A percentile compares a stretch with the other conserved stretches of the same genome.
phyloP scores from a whole-genome alignment of 2,888 invertebrate genomes.

The Heptascelio sp. region DNA sequence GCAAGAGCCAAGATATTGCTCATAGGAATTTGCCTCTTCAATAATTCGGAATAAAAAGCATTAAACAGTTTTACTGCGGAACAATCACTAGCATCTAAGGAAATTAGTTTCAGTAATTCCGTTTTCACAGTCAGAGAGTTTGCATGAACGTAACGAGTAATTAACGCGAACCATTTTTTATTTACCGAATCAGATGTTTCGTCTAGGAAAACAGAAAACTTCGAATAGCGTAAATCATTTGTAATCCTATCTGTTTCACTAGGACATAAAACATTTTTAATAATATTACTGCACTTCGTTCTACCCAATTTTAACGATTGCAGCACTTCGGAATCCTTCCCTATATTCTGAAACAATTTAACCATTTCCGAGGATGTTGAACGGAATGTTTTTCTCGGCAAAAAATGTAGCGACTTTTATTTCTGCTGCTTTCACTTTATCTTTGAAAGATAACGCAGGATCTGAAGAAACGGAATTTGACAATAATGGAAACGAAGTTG shows the following conservation, averaged over 20 bases:
- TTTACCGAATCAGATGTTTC: neutral
- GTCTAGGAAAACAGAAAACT: conserved; percentile 5
- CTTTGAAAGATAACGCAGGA: too few relatives aligned
- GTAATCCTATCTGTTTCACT: neutral
- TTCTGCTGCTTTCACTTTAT: conserved; percentile 12
- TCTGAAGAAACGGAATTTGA: too few relatives aligned
- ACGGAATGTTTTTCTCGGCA: neutral
- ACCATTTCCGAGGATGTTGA: neutral
- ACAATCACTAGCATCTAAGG: conserved; percentile 8
- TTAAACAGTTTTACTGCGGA: neutral
- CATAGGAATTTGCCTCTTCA: conserved; percentile 16
- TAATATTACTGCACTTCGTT: neutral
- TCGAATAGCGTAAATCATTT: neutral
- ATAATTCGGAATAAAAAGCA: neutral
- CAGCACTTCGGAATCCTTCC: neutral
- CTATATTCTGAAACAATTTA: neutral
- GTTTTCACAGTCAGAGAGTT: neutral
- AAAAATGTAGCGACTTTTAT: conserved; percentile 3
- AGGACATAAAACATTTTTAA: conserved; percentile 2
- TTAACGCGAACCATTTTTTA: neutral
- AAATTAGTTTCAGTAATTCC: neutral
- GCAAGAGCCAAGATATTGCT: neutral
- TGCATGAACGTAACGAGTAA: neutral
- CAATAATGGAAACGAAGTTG: too few relatives aligned
- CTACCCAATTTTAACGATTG: neutral